Percentiles rank a stretch among this genome's conserved stretches.
phyloP scores from a whole-genome alignment of 1,140 invertebrate species.

The Eumeta japonica region DNA sequence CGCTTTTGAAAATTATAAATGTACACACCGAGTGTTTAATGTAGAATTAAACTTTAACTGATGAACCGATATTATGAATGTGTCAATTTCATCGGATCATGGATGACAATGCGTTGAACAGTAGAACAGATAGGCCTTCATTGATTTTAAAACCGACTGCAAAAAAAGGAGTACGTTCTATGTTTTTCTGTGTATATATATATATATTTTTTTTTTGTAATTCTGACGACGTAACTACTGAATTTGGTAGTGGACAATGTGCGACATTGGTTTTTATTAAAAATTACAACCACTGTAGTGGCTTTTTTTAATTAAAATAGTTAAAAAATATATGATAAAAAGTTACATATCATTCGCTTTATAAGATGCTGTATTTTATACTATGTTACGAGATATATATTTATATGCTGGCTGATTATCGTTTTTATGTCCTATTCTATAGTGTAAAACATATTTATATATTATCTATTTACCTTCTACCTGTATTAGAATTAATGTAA shows the following conservation, averaged over 20 bases:
- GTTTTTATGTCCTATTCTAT: constrained; percentile 6
- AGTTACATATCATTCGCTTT: constrained; percentile 56
- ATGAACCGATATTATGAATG: neutral
- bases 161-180: no score
- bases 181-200: neutral
- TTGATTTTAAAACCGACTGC: no score
- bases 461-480: constrained; percentile 8
- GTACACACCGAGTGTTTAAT: neutral
- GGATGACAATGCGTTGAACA: no score
- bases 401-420: constrained; percentile 1
- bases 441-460: constrained; percentile 6
- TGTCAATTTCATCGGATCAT: no score
- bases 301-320: constrained; percentile 17
- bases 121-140: no score
- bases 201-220: constrained; percentile 6
- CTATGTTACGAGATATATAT: constrained; percentile 17
- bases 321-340: constrained; percentile 36
- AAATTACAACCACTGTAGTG: no score
- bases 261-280: constrained; percentile 21
- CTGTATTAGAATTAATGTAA: no score
- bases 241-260: constrained; percentile 9
- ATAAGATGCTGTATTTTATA: constrained; percentile 37
- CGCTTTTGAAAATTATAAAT: neutral
- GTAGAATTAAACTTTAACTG: neutral
- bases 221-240: constrained; percentile 9